Evolutionary conservation across 2,888 invertebrate genomes (phyloP).

Genomic region (Rhaphigaster nebulosa): DNA sequence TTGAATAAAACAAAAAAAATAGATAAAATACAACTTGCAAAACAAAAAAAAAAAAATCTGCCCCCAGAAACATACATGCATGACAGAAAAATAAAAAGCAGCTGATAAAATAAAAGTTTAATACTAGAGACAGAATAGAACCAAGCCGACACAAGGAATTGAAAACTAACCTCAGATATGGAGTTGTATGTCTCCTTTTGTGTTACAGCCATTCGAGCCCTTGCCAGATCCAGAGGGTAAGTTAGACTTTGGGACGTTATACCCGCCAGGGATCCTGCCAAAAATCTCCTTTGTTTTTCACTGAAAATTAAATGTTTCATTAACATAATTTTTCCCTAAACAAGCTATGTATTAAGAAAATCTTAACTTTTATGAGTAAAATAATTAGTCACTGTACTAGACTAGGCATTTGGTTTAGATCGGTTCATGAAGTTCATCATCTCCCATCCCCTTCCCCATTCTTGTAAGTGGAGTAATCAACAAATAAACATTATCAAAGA

Average conservation of each 20-base stretch:
- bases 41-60: not conserved
- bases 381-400: too few species aligned
- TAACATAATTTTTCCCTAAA: constrained; percentile 65
- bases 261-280: constrained; percentile 96
- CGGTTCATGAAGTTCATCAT: too few species aligned
- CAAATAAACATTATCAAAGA: too few species aligned
- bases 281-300: constrained; percentile 74
- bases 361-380: not conserved
- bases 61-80: constrained; percentile 40
- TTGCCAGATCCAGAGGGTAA: constrained; percentile 95
- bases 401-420: too few species aligned
- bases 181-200: constrained; percentile 80
- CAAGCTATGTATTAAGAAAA: not conserved
- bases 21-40: not conserved
- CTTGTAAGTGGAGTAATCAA: too few species aligned
- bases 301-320: constrained; percentile 65
- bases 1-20: not conserved
- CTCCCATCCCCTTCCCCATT: too few species aligned
- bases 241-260: constrained; percentile 94
- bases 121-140: not conserved
- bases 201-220: constrained; percentile 97
- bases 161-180: constrained; percentile 71
- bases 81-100: constrained; percentile 28
- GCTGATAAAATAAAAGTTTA: not conserved
- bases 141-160: not conserved